Base-by-base conservation (phyloP, 1,140 invertebrate species). In the Neocloeon triangulifer region DNA sequence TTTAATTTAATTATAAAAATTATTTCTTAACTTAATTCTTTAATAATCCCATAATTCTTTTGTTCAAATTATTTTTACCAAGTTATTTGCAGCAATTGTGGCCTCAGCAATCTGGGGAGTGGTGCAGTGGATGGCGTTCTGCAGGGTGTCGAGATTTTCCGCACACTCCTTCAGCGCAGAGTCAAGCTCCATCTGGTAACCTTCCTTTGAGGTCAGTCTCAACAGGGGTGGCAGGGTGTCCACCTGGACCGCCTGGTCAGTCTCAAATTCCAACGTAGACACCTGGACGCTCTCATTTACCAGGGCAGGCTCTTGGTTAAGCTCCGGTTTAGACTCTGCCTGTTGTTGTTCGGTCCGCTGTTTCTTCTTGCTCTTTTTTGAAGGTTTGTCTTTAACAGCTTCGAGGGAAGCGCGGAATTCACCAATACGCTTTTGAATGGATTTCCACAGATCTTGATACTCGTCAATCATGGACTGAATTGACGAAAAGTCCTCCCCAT, bases 221-320 rank as follows among this genome's bases (percentile, higher is more conserved):
- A 69, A 52, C 17, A 60, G 55, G 8, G 56, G 50, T 0, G 66
- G 63, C 13, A 75, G 42, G 1, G 77, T 84, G 38, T 79, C 66
- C 0, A 81, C 78, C 57, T 84, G 78, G 6, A 78, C 66, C 1
- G 69, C 66, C 3, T 63, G 62, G 38, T 81, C 74, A 5, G 64
- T 64, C 43, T 78, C 73, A 45, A 76, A 77, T 42, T 58, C 71
- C 1, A 77, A 47, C 0, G 75, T 78, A 30, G 77, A 69, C 0
- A 76, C 74, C 50, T 78, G 65, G 17, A 42, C 26, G 4, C 31
- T 30, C 19, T 30, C 19, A 27, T 36, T 33, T 19, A 18, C 19
- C 20, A 41, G 18, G 21, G 30, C 21, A 19, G 30, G 30, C 30
- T 6, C n/a, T n/a, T n/a, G n/a, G n/a, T n/a, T n/a, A n/a, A n/a